Evolutionary conservation across 92 coral and sea anemone genomes (phyloP).

Genomic region (Siderastrea radians): DNA sequence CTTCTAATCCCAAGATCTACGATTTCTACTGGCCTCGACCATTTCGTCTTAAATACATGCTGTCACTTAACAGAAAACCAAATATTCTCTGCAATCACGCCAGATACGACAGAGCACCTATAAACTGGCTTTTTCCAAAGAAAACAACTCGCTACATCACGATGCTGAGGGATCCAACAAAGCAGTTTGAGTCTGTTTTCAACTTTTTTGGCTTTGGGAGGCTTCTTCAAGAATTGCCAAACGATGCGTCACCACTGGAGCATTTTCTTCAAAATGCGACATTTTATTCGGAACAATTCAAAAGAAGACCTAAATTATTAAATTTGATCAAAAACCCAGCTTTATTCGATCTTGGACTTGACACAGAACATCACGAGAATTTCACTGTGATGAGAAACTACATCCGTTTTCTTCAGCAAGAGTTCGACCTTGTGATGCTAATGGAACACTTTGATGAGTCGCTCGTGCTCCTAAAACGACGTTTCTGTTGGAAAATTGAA

Average conservation of each 20-base stretch:
- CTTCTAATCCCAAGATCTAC: no score
- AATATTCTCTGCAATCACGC: conserved; percentile 88
- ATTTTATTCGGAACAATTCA: conserved; percentile 1
- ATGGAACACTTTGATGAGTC: conserved; percentile 85
- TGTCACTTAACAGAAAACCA: conserved; percentile 36
- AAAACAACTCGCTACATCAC: conserved; percentile 66
- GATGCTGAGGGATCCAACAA: conserved; percentile 72
- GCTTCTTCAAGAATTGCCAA: conserved; percentile 11
- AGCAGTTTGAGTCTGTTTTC: conserved; percentile 79
- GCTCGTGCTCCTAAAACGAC: conserved; percentile 70
- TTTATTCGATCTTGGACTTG: conserved; percentile 71
- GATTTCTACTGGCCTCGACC: conserved; percentile 27
- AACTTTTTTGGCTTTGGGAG: conserved; percentile 55
- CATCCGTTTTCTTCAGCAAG: conserved; percentile 51
- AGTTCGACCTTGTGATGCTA: conserved; percentile 75
- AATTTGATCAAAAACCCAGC: conserved; percentile 51
- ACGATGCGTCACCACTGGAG: conserved; percentile 12
- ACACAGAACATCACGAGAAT: conserved; percentile 50
- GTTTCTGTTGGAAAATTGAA: conserved; percentile 71
- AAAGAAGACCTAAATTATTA: neutral
- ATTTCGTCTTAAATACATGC: neutral
- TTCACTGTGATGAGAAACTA: conserved; percentile 37
- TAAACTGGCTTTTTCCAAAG: conserved; percentile 74
- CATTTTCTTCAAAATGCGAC: conserved; percentile 12
- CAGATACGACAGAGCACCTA: conserved; percentile 65